Conservation (phyloP, 2,113 vertebrate genomes). For the Micronycteris hirsuta region DNA sequence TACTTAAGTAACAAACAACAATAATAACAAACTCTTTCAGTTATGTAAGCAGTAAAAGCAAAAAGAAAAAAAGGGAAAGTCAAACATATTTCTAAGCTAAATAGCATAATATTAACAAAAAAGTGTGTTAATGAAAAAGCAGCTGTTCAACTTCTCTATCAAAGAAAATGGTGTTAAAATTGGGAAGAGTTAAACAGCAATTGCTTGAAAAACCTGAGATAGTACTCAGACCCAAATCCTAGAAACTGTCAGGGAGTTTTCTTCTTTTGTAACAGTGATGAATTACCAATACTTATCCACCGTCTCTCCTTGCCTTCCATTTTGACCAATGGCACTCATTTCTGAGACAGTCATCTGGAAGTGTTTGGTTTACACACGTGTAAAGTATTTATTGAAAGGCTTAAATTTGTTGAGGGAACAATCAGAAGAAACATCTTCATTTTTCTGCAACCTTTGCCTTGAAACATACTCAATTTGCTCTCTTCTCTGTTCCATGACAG, state of each 20-base stretch:
- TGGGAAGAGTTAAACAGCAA: slow-evolving; percentile 2
- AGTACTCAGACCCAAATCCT: background rate
- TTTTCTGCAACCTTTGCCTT: background rate
- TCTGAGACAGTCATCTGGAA: background rate
- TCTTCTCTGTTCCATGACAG: background rate
- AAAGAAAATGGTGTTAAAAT: slow-evolving; percentile 33
- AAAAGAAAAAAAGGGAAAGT: background rate
- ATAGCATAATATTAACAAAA: background rate
- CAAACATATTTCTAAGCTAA: background rate
- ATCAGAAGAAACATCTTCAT: background rate
- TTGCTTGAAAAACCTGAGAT: background rate
- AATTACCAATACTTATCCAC: background rate
- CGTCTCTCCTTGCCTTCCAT: background rate
- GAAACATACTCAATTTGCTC: background rate
- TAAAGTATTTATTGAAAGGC: background rate
- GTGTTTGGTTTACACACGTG: background rate
- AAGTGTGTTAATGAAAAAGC: background rate
- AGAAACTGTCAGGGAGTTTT: background rate
- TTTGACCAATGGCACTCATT: slow-evolving; percentile 35
- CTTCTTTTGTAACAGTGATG: background rate
- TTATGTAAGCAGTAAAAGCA: background rate
- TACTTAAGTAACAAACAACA: background rate
- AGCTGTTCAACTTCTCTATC: background rate
- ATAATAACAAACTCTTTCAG: background rate
- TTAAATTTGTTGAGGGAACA: background rate